Evolutionary conservation across 2,797 vertebrate genomes (phyloP).

Genomic region (Eleutherodactylus coqui): DNA sequence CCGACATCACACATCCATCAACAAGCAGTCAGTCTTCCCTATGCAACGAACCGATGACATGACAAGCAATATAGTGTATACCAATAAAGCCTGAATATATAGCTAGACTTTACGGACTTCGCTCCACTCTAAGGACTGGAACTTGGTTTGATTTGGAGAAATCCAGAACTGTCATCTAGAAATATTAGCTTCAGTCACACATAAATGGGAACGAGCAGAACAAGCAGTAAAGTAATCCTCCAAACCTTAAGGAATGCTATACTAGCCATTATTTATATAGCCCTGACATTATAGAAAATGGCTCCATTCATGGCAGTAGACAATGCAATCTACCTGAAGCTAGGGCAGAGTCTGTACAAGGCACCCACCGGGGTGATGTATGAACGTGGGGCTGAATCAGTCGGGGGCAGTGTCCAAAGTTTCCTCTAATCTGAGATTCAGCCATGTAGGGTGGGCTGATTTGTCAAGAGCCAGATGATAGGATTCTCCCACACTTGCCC

Average conservation of each 20-base stretch:
- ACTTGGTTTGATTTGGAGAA: background rate
- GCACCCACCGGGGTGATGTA: background rate
- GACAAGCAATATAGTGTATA: background rate
- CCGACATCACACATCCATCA: background rate
- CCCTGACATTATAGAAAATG: background rate
- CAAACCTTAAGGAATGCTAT: background rate
- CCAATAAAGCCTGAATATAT: background rate
- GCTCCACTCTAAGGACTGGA: conserved; percentile 3
- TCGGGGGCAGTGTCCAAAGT: background rate
- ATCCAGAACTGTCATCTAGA: background rate
- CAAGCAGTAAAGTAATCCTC: background rate
- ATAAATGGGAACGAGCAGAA: background rate
- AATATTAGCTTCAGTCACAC: background rate
- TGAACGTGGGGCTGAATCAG: background rate
- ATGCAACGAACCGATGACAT: background rate
- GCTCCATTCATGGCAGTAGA: background rate
- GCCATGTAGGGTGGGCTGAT: background rate
- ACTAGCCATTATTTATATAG: background rate
- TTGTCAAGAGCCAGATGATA: no score
- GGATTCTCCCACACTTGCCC: no score
- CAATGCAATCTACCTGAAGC: background rate
- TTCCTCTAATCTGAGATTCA: background rate
- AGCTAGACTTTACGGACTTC: no score
- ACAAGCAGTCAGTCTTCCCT: background rate
- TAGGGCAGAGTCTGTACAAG: background rate